Base-by-base conservation (phyloP, 2,797 vertebrate genomes). In the Amphiprion clarkii region DNA sequence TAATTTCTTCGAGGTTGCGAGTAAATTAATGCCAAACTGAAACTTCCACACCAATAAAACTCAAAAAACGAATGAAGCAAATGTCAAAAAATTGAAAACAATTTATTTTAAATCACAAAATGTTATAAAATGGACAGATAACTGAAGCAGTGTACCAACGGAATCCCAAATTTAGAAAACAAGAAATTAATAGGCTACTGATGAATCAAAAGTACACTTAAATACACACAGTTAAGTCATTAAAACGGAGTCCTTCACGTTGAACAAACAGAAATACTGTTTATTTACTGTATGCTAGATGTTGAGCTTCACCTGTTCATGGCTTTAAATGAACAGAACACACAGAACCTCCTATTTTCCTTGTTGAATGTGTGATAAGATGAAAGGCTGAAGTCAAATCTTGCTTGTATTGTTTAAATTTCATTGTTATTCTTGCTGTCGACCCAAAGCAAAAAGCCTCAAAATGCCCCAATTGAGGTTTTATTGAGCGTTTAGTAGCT, bases 91-190 rank as follows among this genome's bases (percentile, higher is more conserved):
- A 69, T 82, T 74, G 59, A 87, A 89, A 92, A 92, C 80, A 64
- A 84, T 90, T 92, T 93, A 92, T 93, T 93, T 92, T 78, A 91
- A 90, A 88, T 89, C 89, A 91, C 89, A 93, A 92, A 93, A 82
- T 74, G 77, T 93, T 92, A 93, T 87, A 93, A 92, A 92, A 89
- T 89, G 84, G 79, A 88, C 76, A 87, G 71, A 85, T 65, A 87
- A 87, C 73, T 73, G 76, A 91, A 86, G 78, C 76, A 75, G 68
- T 83, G 72, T 63, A 82, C 51, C 59, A 77, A 69, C 66, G 54
- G 63, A 67, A 56, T 54, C 63, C 73, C 78, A 29, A 58, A 76
- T 57, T 71, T 61, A 74, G 25, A 68, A 67, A 84, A 61, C 69
- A 65, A 67, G 8, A 27, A 62, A 51, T 74, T 9, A 78, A 70